Base-by-base conservation (phyloP, 2,113 vertebrate species). In the Vicugna pacos region DNA sequence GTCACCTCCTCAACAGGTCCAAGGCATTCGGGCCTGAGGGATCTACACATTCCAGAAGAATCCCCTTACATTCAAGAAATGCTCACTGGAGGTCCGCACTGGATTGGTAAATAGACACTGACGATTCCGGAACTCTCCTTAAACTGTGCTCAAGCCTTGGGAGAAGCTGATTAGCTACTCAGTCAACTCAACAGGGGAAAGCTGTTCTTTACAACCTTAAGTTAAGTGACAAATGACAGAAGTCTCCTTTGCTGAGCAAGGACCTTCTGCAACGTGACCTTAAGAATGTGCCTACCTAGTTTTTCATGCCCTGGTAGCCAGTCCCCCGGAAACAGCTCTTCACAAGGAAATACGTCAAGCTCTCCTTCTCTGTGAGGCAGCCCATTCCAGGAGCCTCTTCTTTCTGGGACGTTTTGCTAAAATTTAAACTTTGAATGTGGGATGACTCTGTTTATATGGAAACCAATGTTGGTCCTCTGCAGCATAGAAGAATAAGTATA, bases 231-330 rank as follows among this genome's bases (percentile, higher is more conserved):
- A 98, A 95, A 96, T 26, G 73, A 98, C 97, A 96, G 91, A 94
- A 96, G 95, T 97, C 96, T 96, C 97, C 98, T 98, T 98, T 97
- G 97, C 92, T 89, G 6, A 96, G 91, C 91, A 88, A 97, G 69
- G 38, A 73, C 42, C 97, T 97, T 24, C 4, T 65, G 95, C 73
- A 94, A 83, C 89, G 91, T 95, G 72, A 96, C 97, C 98, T 98
- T 97, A 89, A 89, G 76, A 52, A 52, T 65, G 70, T 83, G 64
- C 65, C 91, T 79, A 17, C 77, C 81, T 87, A 46, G 64, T 38
- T 56, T 70, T 85, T 80, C 60, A 67, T 50, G 64, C 85, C 54
- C 52, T 85, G 46, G 67, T 38, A 85, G 81, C 52, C 89, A 95
- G 86, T n/a, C 67, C 17, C 75, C 30, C 10, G 64, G 42, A 86